Base-by-base conservation (phyloP, 1,140 invertebrate species). In the Diuraphis noxia region DNA sequence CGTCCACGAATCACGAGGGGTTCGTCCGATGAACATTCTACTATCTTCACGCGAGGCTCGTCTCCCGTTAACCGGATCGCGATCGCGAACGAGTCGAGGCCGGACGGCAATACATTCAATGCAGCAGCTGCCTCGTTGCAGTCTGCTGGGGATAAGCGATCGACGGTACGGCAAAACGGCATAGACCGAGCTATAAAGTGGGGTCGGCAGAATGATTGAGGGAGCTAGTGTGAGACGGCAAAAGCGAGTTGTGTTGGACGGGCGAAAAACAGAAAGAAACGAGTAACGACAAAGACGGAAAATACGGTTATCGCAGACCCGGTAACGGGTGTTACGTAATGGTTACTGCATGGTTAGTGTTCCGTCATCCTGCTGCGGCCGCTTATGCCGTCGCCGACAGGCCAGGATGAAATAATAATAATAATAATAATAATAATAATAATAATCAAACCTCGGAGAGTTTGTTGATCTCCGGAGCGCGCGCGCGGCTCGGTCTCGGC, bases 391-490 rank as follows among this genome's bases (percentile, higher is more conserved):
- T 4, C 10, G 87, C 56, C 25, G 87, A 13, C 5, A 7, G 21
- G 25, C 21, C 25, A 40, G 25, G n/a, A 89, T 77, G 88, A 63
- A 88, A 88, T 88, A 88, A 56, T 72, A 72, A 63, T 63, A 63
- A 63, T 63, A 63, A n/a, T 63, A 56, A 56, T 87, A 88, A 46
- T 46, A 85, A 49, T 49, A 86, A 49, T 46, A 86, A 49, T 46
- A 86, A 86, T 86, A 86, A 90, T 77, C 63, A 72, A 34, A 46
- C 41, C 23, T 88, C 86, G 49, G 36, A 77, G 88, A 91, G 89
- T 91, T 91, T 91, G 89, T 91, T 91, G 89, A 91, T 91, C 89
- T 91, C 89, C 19, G 19, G 84, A 17, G 23, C 63, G 43, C 89
- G 88, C 38, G 88, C 25, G 36, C 52, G 25, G 86, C 38, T 13